Percentiles rank a stretch among this genome's conserved stretches.
phyloP scores from a whole-genome alignment of 1,140 invertebrate genomes.

The Neuroterus valhalla region DNA sequence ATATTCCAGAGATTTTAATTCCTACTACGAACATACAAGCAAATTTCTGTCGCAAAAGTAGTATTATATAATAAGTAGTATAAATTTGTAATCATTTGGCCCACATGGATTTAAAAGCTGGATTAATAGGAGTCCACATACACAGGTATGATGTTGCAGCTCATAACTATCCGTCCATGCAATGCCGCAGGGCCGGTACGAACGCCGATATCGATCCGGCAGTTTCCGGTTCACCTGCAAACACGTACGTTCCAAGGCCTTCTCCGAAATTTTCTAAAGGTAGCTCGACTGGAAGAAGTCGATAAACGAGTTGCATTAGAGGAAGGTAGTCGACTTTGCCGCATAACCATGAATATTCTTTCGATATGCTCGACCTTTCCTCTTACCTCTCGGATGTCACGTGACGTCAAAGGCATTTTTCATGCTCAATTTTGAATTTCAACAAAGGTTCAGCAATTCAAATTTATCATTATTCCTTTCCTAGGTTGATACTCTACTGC shows the following conservation, averaged over 20 bases:
- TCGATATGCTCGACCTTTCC: not conserved
- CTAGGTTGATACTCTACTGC: not conserved
- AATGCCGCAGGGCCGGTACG: slow-evolving; percentile 46
- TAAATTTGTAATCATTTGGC: not conserved
- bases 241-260: slow-evolving; percentile 51
- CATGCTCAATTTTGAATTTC: slow-evolving; percentile 27
- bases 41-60: not conserved
- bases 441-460: not conserved
- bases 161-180: not conserved
- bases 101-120: not conserved
- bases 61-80: not conserved
- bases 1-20: too few relatives aligned
- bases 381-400: not conserved
- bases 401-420: slow-evolving; percentile 23
- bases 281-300: slow-evolving; percentile 60
- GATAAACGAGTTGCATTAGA: slow-evolving; percentile 24
- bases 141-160: slow-evolving; percentile 11
- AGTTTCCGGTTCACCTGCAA: slow-evolving; percentile 57
- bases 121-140: slow-evolving; percentile 4
- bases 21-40: too few relatives aligned
- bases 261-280: slow-evolving; percentile 57
- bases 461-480: slow-evolving; percentile 5
- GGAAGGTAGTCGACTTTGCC: not conserved
- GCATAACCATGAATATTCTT: slow-evolving; percentile 22
- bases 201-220: slow-evolving; percentile 59